Conservation (phyloP, 1,140 invertebrate genomes). For the Whitmania pigra region DNA sequence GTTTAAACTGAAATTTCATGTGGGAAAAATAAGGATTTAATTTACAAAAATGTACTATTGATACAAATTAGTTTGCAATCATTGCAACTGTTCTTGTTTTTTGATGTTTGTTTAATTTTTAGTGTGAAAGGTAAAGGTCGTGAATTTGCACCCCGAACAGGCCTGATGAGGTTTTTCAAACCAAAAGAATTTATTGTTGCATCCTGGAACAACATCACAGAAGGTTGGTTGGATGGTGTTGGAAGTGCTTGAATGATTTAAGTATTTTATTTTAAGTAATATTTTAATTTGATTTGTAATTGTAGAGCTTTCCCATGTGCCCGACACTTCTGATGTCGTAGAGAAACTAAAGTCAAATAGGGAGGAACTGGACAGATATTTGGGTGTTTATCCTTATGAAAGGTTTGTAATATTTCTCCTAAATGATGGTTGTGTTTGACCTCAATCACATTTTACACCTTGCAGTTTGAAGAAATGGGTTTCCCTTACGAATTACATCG, state of each 20-base stretch:
- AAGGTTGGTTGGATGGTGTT: slow-evolving; percentile 33
- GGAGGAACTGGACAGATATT: slow-evolving; percentile 60
- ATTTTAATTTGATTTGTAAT: not conserved
- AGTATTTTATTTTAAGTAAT: not conserved
- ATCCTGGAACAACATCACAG: slow-evolving; percentile 58
- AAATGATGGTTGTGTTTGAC: not conserved
- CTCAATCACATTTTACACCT: slow-evolving; percentile 16
- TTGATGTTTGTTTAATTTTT: slow-evolving; percentile 25
- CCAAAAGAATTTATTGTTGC: slow-evolving; percentile 68
- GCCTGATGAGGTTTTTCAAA: slow-evolving; percentile 78
- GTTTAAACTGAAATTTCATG: not conserved
- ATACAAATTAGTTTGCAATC: not conserved
- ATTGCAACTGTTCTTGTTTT: no score
- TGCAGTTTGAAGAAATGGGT: slow-evolving; percentile 69
- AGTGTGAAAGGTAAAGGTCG: slow-evolving; percentile 48
- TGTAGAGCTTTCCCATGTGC: not conserved
- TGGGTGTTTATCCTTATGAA: slow-evolving; percentile 84
- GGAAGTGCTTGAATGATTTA: slow-evolving; percentile 1
- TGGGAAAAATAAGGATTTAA: not conserved
- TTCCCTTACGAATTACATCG: slow-evolving; percentile 61
- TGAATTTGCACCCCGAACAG: slow-evolving; percentile 55
- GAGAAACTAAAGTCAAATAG: slow-evolving; percentile 56
- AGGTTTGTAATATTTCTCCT: slow-evolving; percentile 27
- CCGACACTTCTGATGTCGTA: not conserved
- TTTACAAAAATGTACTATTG: not conserved